Conservation (phyloP, 1,140 invertebrate genomes). For the Cydia strobilella region DNA sequence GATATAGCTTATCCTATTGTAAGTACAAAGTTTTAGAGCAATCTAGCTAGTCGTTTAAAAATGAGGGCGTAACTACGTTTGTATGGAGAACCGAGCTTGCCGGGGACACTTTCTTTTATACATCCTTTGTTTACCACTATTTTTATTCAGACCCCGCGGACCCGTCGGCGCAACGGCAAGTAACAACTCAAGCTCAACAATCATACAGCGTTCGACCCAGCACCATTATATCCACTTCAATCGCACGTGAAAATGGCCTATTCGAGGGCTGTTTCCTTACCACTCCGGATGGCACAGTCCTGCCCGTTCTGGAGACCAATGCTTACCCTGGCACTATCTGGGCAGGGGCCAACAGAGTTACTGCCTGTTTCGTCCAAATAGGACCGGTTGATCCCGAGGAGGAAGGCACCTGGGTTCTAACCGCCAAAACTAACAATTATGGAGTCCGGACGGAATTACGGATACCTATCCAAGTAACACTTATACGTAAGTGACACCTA, state of each 20-base stretch:
- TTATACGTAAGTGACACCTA: constrained; percentile 2
- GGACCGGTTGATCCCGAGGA: constrained; percentile 19
- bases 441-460: constrained; percentile 12
- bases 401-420: neutral
- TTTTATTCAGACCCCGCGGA: neutral
- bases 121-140: neutral
- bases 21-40: too few species aligned
- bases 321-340: constrained; percentile 26
- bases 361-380: constrained; percentile 27
- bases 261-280: constrained; percentile 17
- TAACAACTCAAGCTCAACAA: constrained; percentile 21
- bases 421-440: constrained; percentile 5
- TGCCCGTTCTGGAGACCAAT: neutral
- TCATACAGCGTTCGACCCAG: constrained; percentile 12
- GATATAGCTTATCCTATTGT: too few species aligned
- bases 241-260: constrained; percentile 7
- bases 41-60: too few species aligned
- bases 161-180: constrained; percentile 7
- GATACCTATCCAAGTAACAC: constrained; percentile 11
- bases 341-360: constrained; percentile 11
- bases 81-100: too few species aligned
- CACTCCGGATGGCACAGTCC: constrained; percentile 17
- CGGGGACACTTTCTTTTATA: neutral
- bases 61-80: too few species aligned
- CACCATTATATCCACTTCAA: constrained; percentile 14